These are phyloP conservation scores for Beroe ovata DNA, from an alignment of 37 sponge, comb jelly and placozoan species.

Conservation along the genomic window DNA sequence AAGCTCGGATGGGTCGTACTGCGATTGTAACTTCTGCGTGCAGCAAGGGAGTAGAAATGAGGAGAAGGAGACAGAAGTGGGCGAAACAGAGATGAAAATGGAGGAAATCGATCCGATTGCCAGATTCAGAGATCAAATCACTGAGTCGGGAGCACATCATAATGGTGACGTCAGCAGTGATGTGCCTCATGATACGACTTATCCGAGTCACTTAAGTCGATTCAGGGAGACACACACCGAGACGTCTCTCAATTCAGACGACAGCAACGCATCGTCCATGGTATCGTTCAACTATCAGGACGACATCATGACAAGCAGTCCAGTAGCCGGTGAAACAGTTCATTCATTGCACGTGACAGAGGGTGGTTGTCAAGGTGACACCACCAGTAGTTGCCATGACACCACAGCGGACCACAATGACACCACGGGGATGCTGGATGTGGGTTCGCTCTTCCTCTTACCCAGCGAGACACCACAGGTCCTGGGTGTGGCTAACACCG, in stretches of 20 bases:
- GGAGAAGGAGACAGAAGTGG: too few species aligned
- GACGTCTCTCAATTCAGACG: slow-evolving; percentile 29
- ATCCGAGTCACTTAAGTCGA: not conserved
- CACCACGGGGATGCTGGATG: slow-evolving; percentile 25
- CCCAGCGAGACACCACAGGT: not conserved
- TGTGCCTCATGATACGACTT: too few species aligned
- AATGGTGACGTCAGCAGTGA: too few species aligned
- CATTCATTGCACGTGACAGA: not conserved
- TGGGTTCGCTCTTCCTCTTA: not conserved
- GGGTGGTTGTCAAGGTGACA: not conserved
- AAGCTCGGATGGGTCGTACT: slow-evolving; percentile 37
- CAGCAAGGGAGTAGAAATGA: too few species aligned
- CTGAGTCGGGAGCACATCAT: too few species aligned
- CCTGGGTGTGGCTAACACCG: not conserved
- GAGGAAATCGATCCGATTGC: too few species aligned
- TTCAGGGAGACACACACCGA: slow-evolving; percentile 18
- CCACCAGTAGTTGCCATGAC: not conserved
- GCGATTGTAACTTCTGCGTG: slow-evolving; percentile 32
- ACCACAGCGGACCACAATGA: not conserved
- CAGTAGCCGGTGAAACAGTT: not conserved
- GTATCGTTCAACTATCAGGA: slow-evolving; percentile 15
- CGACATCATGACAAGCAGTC: slow-evolving; percentile 42
- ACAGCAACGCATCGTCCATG: slow-evolving; percentile 39
- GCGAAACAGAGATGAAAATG: too few species aligned
- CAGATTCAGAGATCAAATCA: slow-evolving; percentile 10